Base-by-base conservation (phyloP, 2,888 invertebrate species). In the Apamea crenata region DNA sequence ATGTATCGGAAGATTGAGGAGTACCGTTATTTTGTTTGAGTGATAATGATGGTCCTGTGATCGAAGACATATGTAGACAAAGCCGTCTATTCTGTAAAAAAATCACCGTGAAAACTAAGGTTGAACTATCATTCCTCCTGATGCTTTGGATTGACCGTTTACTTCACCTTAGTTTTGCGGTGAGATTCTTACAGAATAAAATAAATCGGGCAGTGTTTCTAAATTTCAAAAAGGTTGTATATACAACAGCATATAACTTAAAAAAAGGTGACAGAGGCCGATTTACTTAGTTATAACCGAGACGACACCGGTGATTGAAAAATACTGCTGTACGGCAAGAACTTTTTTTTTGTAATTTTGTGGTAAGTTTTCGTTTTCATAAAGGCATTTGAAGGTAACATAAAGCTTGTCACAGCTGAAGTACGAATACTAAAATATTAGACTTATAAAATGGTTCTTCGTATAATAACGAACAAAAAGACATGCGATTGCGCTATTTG, bases 1-100 rank as follows among this genome's bases (percentile, higher is more conserved):
- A 85, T 80, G 56, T 87, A 84, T 87, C 77, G 72, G 59, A 87
- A 83, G 36, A 82, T 76, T 69, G 29, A 66, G n/a, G 65, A 21
- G 47, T 61, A 47, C 7, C 2, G 16, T 61, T 25, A 76, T 76
- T 76, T 76, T 75, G 36, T 71, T 56, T 21, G 12, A 56, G 36
- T 56, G 47, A 47, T 69, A 29, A 21, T 21, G 21, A 47, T 21
- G 29, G n/a, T 59, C 4, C 59, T 59, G 16, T n/a, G 59, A 14
- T n/a, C 14, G 6, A 14, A n/a, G n/a, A 14, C 21, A 25, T 53
- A 53, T 12, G 8, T 40, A 40, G 2, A 67, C 16, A 67, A 67
- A n/a, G n/a, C n/a, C n/a, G n/a, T n/a, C n/a, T n/a, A n/a, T 65
- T 29, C 29, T 63, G 10, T 63, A 32, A 4, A 63, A 63, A 63